Evolutionary conservation across 53 echinoderm and acorn worm genomes (phyloP).

Genomic region (Stichopus horrens): DNA sequence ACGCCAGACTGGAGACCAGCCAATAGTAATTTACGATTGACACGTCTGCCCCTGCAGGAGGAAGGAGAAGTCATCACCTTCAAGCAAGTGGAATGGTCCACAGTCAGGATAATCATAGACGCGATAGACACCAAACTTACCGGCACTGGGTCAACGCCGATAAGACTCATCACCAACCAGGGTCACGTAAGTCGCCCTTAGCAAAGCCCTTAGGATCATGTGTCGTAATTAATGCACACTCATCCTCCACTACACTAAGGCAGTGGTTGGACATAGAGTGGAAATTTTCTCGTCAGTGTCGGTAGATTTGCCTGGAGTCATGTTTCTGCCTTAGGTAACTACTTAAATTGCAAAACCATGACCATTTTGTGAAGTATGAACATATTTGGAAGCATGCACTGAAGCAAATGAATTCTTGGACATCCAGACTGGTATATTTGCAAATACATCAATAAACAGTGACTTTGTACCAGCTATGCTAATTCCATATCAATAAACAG

Average conservation of each 20-base stretch:
- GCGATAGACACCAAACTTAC: slow-evolving; percentile 71
- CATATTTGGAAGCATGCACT: too few relatives aligned
- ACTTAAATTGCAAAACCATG: too few relatives aligned
- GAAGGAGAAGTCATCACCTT: slow-evolving; percentile 90
- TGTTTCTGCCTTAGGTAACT: too few relatives aligned
- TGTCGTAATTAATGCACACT: neutral
- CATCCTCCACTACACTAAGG: neutral
- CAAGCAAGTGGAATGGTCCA: slow-evolving; percentile 98
- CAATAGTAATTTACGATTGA: slow-evolving; percentile 61
- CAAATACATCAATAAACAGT: too few relatives aligned
- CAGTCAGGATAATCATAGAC: slow-evolving; percentile 83
- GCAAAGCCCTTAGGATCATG: neutral
- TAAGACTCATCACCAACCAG: slow-evolving; percentile 96
- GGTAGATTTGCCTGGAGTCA: too few relatives aligned
- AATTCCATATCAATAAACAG: too few relatives aligned
- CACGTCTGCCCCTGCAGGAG: slow-evolving; percentile 78
- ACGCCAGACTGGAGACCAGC: slow-evolving; percentile 88
- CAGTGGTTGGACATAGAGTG: neutral
- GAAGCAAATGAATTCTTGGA: too few relatives aligned
- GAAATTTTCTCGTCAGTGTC: too few relatives aligned
- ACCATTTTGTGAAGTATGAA: too few relatives aligned
- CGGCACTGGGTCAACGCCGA: slow-evolving; percentile 81
- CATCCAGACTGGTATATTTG: too few relatives aligned
- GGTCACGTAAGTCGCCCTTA: slow-evolving; percentile 64
- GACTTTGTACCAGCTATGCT: too few relatives aligned